Percentiles rank a stretch among this genome's conserved stretches.
phyloP scores from a whole-genome alignment of 2,888 invertebrate genomes.

The Neoscelio sp. region DNA sequence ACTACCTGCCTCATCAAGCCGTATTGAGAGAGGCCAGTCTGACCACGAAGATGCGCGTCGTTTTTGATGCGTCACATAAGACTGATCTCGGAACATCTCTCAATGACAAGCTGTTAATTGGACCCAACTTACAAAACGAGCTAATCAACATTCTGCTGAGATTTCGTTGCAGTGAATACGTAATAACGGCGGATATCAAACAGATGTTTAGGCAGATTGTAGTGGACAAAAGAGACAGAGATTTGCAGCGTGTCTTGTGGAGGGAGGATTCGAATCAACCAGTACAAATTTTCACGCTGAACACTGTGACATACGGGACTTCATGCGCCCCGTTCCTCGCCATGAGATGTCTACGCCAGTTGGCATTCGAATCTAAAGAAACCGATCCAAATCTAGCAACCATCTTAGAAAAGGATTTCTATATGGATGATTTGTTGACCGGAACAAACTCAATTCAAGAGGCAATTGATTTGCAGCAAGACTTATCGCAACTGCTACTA shows the following conservation, averaged over 20 bases:
- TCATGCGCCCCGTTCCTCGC: conserved; percentile 15
- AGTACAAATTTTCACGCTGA: conserved; percentile 11
- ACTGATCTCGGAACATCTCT: conserved; percentile 48
- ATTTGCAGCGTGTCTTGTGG: conserved; percentile 11
- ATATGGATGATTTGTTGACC: conserved; percentile 61
- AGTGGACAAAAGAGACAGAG: not conserved
- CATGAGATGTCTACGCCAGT: conserved; percentile 6
- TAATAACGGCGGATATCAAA: conserved; percentile 49
- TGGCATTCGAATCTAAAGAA: not conserved
- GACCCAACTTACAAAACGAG: conserved; percentile 30
- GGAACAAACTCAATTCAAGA: not conserved
- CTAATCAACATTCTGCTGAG: conserved; percentile 25
- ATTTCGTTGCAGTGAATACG: conserved; percentile 23
- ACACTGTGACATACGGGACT: conserved; percentile 17
- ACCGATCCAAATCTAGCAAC: conserved; percentile 50
- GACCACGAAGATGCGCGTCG: conserved; percentile 58
- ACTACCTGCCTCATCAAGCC: conserved; percentile 73
- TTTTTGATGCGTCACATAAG: conserved; percentile 57
- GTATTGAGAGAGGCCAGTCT: conserved; percentile 20
- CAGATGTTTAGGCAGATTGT: conserved; percentile 10
- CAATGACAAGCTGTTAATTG: conserved; percentile 42
- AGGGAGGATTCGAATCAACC: not conserved
- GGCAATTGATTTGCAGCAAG: conserved; percentile 59
- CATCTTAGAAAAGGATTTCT: conserved; percentile 63
- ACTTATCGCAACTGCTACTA: conserved; percentile 10